phyloP scores from a whole-genome alignment of 2,113 vertebrate genomes.

The Andinoacara biseriatus region DNA sequence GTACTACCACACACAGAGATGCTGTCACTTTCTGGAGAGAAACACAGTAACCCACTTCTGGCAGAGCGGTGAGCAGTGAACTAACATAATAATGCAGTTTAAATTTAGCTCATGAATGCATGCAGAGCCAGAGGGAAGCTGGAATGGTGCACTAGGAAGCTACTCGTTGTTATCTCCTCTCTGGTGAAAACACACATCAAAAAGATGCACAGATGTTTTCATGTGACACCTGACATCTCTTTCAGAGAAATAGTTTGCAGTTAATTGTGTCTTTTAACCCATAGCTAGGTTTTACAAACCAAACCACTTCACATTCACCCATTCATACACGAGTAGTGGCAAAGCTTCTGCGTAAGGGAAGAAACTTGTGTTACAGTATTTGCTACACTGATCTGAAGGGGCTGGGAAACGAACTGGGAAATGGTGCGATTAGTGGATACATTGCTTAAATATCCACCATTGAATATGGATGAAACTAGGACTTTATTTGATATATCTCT shows the following conservation, averaged over 20 bases:
- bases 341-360: not conserved
- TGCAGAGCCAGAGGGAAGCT: constrained; percentile 54
- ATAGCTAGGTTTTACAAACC: not conserved
- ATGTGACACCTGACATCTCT: not conserved
- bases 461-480: not conserved
- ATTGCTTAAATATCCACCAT: not conserved
- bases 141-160: constrained; percentile 38
- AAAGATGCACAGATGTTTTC: constrained; percentile 18
- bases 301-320: not conserved
- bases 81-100: constrained; percentile 73
- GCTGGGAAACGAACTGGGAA: not conserved
- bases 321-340: not conserved
- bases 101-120: constrained; percentile 71
- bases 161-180: constrained; percentile 31
- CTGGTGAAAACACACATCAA: constrained; percentile 10
- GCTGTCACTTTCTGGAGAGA: constrained; percentile 36
- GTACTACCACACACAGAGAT: constrained; percentile 9
- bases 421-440: not conserved
- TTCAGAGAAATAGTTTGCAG: not conserved
- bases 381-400: not conserved
- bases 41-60: constrained; percentile 80
- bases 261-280: not conserved
- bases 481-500: not conserved
- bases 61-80: constrained; percentile 41
- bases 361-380: too few species aligned